These are phyloP conservation scores for Campopleginae sp. DNA, from an alignment of 2,888 invertebrate genomes.

Conservation along the genomic window DNA sequence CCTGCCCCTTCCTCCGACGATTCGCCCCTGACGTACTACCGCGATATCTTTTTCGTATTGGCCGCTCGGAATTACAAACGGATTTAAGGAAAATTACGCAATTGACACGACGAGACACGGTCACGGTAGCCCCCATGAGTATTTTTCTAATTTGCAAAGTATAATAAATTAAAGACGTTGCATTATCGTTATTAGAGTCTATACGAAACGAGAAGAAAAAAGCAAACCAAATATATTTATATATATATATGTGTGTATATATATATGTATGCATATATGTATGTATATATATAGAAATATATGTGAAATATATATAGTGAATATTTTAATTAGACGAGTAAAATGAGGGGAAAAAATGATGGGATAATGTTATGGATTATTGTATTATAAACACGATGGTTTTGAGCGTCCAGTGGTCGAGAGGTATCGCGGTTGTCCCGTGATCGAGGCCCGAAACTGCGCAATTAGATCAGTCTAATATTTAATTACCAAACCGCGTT, in stretches of 20 bases:
- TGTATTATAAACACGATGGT: conserved; percentile 71
- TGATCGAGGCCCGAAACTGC: conserved; percentile 35
- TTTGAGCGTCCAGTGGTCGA: conserved; percentile 65
- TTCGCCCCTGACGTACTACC: neutral
- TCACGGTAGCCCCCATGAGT: conserved; percentile 79
- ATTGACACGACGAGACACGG: conserved; percentile 76
- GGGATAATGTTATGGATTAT: conserved; percentile 78
- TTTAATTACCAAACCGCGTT: conserved; percentile 52
- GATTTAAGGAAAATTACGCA: conserved; percentile 45
- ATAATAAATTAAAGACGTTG: conserved; percentile 83
- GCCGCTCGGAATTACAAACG: conserved; percentile 60
- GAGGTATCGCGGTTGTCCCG: conserved; percentile 51
- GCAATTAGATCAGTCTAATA: conserved; percentile 58
- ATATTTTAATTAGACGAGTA: conserved; percentile 82
- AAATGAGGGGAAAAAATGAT: conserved; percentile 65
- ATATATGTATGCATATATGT: conserved; percentile 39
- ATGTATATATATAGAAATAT: conserved; percentile 34
- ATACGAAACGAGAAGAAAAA: conserved; percentile 43
- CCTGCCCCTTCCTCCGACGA: neutral
- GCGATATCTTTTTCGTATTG: conserved; percentile 42
- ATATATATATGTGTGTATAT: conserved; percentile 70
- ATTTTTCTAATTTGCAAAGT: conserved; percentile 84
- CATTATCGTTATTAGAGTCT: conserved; percentile 84
- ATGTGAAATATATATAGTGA: conserved; percentile 79
- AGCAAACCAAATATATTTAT: conserved; percentile 55